phyloP scores from a whole-genome alignment of 2,113 vertebrate genomes.

The Struthidea cinerea region DNA sequence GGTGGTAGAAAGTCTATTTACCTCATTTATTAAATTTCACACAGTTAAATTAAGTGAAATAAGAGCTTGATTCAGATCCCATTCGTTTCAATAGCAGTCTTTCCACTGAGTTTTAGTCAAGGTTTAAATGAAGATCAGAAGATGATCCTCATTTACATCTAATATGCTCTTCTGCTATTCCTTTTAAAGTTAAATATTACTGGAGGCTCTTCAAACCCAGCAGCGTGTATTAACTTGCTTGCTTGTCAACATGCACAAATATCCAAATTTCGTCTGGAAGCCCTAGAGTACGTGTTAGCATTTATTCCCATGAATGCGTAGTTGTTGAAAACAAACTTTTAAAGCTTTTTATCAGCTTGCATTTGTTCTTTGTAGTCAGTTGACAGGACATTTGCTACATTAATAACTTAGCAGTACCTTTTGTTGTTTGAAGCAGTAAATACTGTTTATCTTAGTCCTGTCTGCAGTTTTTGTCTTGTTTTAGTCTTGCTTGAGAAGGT shows the following conservation, averaged over 20 bases:
- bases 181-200: constrained; percentile 4
- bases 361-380: background rate
- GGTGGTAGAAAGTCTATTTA: background rate
- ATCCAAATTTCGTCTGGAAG: background rate
- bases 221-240: background rate
- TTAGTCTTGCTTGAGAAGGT: background rate
- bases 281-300: background rate
- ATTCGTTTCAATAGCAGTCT: background rate
- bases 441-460: background rate
- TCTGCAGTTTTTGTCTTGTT: background rate
- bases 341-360: background rate
- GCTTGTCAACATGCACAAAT: background rate
- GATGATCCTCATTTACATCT: constrained; percentile 25
- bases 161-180: constrained; percentile 10
- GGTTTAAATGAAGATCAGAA: constrained; percentile 30
- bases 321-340: background rate
- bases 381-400: background rate
- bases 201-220: constrained; percentile 8
- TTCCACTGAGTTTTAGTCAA: background rate
- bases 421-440: background rate
- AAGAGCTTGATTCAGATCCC: background rate
- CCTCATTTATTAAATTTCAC: background rate
- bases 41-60: constrained; percentile 19
- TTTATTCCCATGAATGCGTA: background rate
- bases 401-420: background rate